A percentile compares a stretch with the other conserved stretches of the same genome.
phyloP scores from a whole-genome alignment of 2,888 invertebrate species.

The Drosophila nr. perissopoda region DNA sequence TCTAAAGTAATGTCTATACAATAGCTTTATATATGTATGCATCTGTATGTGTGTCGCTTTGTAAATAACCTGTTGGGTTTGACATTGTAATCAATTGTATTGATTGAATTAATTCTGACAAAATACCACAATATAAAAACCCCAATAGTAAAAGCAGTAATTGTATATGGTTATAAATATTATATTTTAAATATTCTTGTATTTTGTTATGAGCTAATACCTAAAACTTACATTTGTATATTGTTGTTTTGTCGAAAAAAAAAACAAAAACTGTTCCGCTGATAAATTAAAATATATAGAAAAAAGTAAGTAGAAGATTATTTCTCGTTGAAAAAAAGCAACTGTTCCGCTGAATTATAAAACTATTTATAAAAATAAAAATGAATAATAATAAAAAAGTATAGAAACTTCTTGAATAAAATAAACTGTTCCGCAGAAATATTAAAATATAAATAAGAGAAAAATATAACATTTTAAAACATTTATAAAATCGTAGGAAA shows the following conservation, averaged over 20 bases:
- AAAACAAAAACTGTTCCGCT: background rate
- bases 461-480: background rate
- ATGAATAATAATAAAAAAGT: background rate
- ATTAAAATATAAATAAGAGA: background rate
- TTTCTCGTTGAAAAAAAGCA: background rate
- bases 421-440: background rate
- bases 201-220: background rate
- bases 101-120: background rate
- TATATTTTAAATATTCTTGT: background rate
- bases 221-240: background rate
- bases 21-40: background rate
- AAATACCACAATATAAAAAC: background rate
- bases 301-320: background rate
- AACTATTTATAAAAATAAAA: background rate
- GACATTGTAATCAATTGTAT: background rate
- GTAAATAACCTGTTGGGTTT: conserved; percentile 71
- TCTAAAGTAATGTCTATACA: conserved; percentile 5
- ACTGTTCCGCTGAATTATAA: background rate
- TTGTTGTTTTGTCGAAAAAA: background rate
- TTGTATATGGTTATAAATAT: background rate
- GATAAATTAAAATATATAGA: background rate
- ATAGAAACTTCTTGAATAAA: background rate
- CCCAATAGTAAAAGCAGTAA: background rate
- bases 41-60: background rate
- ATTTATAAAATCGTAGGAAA: background rate